A percentile compares a stretch with the other conserved stretches of the same genome.
Evolutionary conservation across 2,113 vertebrate genomes (phyloP).

Genomic region (Eolophus roseicapilla): DNA sequence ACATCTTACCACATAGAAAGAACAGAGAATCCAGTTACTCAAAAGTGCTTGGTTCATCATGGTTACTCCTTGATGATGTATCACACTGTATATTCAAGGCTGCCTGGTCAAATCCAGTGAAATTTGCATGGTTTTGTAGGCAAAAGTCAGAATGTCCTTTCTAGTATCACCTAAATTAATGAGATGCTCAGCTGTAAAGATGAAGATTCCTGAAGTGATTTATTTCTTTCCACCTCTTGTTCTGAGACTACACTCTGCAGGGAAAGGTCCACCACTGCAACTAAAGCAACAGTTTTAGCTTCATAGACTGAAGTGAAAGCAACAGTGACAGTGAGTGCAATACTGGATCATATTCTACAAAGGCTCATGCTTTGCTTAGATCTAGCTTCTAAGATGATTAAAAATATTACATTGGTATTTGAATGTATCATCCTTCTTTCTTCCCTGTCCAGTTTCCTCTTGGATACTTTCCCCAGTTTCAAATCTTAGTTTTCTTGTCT

Average conservation of each 20-base stretch:
- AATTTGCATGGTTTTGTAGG: neutral
- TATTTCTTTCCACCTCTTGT: neutral
- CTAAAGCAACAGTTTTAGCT: neutral
- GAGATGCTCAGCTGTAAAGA: neutral
- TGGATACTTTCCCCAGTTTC: neutral
- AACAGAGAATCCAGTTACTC: neutral
- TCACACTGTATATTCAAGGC: neutral
- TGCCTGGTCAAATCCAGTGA: neutral
- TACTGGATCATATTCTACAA: neutral
- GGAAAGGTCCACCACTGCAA: neutral
- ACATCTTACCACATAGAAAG: neutral
- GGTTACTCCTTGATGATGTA: neutral
- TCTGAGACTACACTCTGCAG: neutral
- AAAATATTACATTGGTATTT: neutral
- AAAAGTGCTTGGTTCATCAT: neutral
- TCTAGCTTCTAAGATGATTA: neutral
- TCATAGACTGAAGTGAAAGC: neutral
- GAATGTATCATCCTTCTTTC: neutral
- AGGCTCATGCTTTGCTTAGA: neutral
- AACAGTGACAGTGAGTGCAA: neutral
- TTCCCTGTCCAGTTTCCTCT: neutral
- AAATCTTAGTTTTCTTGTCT: neutral
- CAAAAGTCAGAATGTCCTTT: neutral
- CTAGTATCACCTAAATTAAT: neutral
- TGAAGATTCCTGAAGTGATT: neutral